phyloP scores from a whole-genome alignment of 1,140 invertebrate species.

The Listronotus bonariensis region DNA sequence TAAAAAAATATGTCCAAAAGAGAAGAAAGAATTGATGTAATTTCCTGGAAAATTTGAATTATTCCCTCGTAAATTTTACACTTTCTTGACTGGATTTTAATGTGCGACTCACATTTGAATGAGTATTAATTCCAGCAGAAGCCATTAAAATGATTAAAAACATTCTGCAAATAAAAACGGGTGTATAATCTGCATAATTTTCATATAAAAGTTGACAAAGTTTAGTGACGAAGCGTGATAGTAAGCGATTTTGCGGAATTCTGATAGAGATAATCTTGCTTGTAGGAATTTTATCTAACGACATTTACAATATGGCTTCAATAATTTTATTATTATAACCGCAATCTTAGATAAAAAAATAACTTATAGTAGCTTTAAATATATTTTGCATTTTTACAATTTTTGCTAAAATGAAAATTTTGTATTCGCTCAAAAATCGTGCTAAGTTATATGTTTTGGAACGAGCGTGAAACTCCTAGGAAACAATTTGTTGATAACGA shows the following conservation, averaged over 20 bases:
- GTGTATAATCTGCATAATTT: slow-evolving; percentile 38
- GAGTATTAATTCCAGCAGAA: slow-evolving; percentile 35
- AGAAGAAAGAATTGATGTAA: slow-evolving; percentile 22
- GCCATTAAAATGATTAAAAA: slow-evolving; percentile 41
- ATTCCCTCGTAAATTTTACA: slow-evolving; percentile 27
- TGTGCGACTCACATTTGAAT: slow-evolving; percentile 25
- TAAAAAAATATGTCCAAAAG: too few relatives aligned
- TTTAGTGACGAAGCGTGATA: slow-evolving; percentile 25
- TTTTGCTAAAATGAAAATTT: too few relatives aligned
- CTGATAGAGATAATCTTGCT: slow-evolving; percentile 22
- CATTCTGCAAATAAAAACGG: slow-evolving; percentile 32
- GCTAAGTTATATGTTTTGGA: too few relatives aligned
- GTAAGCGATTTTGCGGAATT: slow-evolving; percentile 30
- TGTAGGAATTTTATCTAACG: slow-evolving; percentile 19
- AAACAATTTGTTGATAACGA: too few relatives aligned
- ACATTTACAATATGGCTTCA: slow-evolving; percentile 14
- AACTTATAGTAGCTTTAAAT: too few relatives aligned
- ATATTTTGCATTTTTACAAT: too few relatives aligned
- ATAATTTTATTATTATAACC: slow-evolving; percentile 20
- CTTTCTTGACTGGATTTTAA: slow-evolving; percentile 21
- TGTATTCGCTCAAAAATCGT: too few relatives aligned
- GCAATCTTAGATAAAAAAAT: too few relatives aligned
- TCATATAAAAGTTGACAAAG: slow-evolving; percentile 27
- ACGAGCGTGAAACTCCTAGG: too few relatives aligned
- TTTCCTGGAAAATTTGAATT: slow-evolving; percentile 36